Evolutionary conservation across 2,113 vertebrate genomes (phyloP), one percentile per base, ranked within the genome.

Genomic region (Perccottus glenii): DNA sequence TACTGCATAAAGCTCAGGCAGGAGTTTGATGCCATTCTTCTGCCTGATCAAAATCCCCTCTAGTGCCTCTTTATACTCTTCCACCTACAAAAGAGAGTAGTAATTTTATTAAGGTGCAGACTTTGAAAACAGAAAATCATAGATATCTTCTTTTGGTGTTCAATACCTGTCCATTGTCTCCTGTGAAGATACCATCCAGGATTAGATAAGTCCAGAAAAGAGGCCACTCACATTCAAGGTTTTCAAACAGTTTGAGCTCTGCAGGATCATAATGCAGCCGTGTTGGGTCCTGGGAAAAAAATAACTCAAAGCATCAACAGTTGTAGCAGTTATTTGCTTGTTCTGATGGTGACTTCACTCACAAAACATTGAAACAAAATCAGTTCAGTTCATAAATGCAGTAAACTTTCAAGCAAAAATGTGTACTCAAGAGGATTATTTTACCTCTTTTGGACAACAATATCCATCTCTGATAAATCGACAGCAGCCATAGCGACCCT

Each of bases 151-250:
- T 6, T 40, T 40, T 40, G 38, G 2, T 11, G 56, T 60, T 55
- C 0, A 19, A 11, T 82, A 99, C 97, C 98, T 99, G 97, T 61
- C 95, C 91, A 35, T 91, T 93, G 45, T 99, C 96, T 56, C 90
- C 93, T 51, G 63, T 90, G 81, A 99, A 99, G 69, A 98, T 87
- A 9, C 98, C 98, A 71, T 99, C 98, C 60, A 99, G 93, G 60
- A 98, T 91, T 61, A 99, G 94, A 51, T 98, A 99, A 0, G 96
- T 98, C 98, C 98, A 99, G 90, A 99, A 99, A 9, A 99, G 93
- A 0, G 98, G 97, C 98, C 98, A 99, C 64, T 99, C 98, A 69
- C 96, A 98, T 86, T 99, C 98, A 47, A 99, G 98, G 62, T 98
- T 99, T 87, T 99, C 98, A 90, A 99, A 99, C 53, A 99, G 93